Conservation (phyloP, 2,888 invertebrate species). For the Orthosia cruda region DNA sequence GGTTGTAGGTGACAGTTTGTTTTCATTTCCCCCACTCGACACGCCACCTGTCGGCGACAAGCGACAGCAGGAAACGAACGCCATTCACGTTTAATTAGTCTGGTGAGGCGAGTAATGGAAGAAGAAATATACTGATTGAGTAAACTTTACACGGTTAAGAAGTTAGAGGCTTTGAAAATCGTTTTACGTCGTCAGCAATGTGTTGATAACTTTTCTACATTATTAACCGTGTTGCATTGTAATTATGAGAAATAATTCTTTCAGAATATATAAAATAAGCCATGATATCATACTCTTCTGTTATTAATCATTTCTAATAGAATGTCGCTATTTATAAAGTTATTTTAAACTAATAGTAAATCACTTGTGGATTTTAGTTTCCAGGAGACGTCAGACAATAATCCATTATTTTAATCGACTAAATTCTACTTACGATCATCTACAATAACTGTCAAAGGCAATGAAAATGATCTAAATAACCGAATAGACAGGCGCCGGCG, state of each 20-base stretch:
- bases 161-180: not conserved
- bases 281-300: not conserved
- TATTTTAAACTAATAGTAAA: not conserved
- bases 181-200: not conserved
- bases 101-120: not conserved
- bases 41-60: conserved; percentile 63
- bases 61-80: conserved; percentile 28
- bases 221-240: too few relatives aligned
- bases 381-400: not conserved
- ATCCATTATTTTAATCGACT: not conserved
- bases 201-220: not conserved
- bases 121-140: conserved; percentile 31
- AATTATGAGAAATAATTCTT: too few relatives aligned
- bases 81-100: conserved; percentile 52
- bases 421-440: conserved; percentile 6
- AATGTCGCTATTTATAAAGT: not conserved
- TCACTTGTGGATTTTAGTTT: not conserved
- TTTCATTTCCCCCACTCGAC: conserved; percentile 63
- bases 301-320: not conserved
- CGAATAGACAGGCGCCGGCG: conserved; percentile 17
- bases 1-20: conserved; percentile 75
- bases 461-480: conserved; percentile 23
- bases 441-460: conserved; percentile 26
- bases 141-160: conserved; percentile 4
- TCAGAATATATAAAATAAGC: not conserved